Evolutionary conservation across 2,888 invertebrate species (phyloP), one percentile per base, ranked within the genome.

Genomic region (Amblyjoppa fuscipennis): DNA sequence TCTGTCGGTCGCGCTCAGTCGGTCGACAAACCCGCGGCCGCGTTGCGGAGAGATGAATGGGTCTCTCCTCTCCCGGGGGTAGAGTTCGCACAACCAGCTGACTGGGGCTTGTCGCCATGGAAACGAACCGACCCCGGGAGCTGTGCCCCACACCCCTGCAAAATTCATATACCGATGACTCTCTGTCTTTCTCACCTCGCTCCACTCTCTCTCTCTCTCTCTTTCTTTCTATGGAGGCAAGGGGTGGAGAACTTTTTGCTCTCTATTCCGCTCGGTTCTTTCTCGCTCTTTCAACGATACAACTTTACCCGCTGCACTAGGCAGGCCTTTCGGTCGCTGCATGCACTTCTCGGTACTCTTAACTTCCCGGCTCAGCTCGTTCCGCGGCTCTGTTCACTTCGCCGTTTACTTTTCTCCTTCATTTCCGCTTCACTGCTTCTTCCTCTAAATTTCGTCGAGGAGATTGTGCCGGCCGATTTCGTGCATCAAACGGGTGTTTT

Each of bases 121-220:
- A 91, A 92, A 94, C 93, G 83, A 88, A 90, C 90, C 91, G 91
- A 92, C 91, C 93, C 92, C 92, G 92, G 93, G 93, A 92, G 90
- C 91, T 90, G 90, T 88, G 91, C 91, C 91, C 90, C 92, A 90
- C 92, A 91, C 91, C 90, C 90, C 88, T 90, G 84, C 88, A 89
- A 91, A 90, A 92, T 91, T 91, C 88, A 91, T 91, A 88, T 91
- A 88, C 87, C 68, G 53, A 81, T 81, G 61, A 77, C 66, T 41
- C 84, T 64, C 84, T 64, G 53, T 86, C 81, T 45, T 61, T 34
- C 70, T 69, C 13, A 51, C 25, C 68, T 64, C 68, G 68, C 77
- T 73, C 59, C 16, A 64, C 61, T 34, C 38, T 38, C 38, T 38
- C 38, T 38, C 74, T 81, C 64, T 38, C 83, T 76, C 53, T 84